Evolutionary conservation across 2,888 invertebrate species (phyloP).

Genomic region (Lasioglossum vierecki): DNA sequence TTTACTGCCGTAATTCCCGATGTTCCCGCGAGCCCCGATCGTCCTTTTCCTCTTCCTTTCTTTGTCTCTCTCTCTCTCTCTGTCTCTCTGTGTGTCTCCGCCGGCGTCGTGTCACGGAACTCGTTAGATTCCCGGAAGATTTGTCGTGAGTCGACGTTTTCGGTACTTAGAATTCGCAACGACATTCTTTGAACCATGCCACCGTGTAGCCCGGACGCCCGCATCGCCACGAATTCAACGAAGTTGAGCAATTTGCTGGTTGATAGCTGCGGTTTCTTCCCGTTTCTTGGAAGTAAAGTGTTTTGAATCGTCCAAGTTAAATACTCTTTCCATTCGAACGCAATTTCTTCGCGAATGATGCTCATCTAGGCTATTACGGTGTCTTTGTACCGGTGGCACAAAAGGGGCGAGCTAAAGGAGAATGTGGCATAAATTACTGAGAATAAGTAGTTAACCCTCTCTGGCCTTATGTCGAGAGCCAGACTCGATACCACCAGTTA

Average conservation of each 20-base stretch:
- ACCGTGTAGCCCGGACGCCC: neutral
- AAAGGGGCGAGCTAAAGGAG: neutral
- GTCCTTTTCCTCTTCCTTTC: neutral
- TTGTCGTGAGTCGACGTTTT: slow-evolving; percentile 41
- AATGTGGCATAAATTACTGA: neutral
- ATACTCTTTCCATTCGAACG: neutral
- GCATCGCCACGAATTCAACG: neutral
- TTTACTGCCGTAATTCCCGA: slow-evolving; percentile 66
- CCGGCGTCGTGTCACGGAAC: slow-evolving; percentile 56
- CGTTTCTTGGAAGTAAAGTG: neutral
- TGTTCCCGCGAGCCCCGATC: slow-evolving; percentile 43
- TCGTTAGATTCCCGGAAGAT: slow-evolving; percentile 65
- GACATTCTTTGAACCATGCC: slow-evolving; percentile 42
- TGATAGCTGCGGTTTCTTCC: slow-evolving; percentile 14
- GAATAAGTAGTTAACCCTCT: neutral
- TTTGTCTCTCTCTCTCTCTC: neutral
- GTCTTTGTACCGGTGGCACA: neutral
- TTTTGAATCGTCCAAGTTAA: neutral
- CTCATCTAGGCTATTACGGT: neutral
- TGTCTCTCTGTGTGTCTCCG: neutral
- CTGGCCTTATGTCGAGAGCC: too few species aligned
- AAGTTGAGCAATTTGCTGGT: neutral
- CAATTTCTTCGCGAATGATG: neutral
- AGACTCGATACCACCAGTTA: too few species aligned
- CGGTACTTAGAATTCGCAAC: slow-evolving; percentile 41